These are phyloP conservation scores for Xanthorhoe designata DNA, from an alignment of 2,888 invertebrate species.

Conservation along the genomic window DNA sequence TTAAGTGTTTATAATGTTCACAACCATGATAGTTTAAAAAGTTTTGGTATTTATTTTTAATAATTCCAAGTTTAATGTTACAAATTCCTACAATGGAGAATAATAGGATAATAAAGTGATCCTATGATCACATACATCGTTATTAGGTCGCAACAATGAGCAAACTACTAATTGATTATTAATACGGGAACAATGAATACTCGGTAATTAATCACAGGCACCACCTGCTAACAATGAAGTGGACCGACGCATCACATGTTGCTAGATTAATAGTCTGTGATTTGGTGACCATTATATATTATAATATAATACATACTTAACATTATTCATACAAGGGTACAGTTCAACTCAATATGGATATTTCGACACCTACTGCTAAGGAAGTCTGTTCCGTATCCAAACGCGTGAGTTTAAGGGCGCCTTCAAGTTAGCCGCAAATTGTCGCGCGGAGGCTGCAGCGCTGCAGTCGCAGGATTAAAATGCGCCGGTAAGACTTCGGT, in stretches of 20 bases:
- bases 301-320: not conserved
- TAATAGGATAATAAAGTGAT: not conserved
- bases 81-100: not conserved
- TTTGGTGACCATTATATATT: slow-evolving; percentile 45
- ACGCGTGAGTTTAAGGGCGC: not conserved
- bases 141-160: slow-evolving; percentile 35
- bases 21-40: too few species aligned
- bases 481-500: too few species aligned
- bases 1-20: too few species aligned
- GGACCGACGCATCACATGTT: slow-evolving; percentile 59
- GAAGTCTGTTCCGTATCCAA: too few species aligned
- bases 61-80: too few species aligned
- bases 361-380: not conserved
- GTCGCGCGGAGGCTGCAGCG: too few species aligned
- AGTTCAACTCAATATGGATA: not conserved
- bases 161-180: slow-evolving; percentile 59
- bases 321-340: not conserved
- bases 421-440: too few species aligned
- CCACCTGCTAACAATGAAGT: slow-evolving; percentile 68
- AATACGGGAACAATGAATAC: slow-evolving; percentile 59
- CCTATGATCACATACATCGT: slow-evolving; percentile 10
- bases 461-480: too few species aligned
- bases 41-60: too few species aligned
- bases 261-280: slow-evolving; percentile 60
- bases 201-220: slow-evolving; percentile 61